These are phyloP conservation scores for Athetis lepigone DNA, from an alignment of 2,888 invertebrate species.

Conservation along the genomic window DNA sequence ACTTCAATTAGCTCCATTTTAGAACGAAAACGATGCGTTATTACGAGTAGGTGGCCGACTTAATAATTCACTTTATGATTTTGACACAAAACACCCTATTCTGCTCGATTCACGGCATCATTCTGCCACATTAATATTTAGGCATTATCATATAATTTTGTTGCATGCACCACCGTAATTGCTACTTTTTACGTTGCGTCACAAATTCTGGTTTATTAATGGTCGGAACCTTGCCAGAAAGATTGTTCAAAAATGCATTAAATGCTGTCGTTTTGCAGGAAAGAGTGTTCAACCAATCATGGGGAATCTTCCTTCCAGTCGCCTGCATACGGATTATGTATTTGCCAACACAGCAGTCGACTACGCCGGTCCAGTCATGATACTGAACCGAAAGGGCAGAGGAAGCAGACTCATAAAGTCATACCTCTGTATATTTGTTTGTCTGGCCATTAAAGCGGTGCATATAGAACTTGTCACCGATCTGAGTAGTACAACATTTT, in stretches of 20 bases:
- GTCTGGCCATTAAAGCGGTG: slow-evolving; percentile 12
- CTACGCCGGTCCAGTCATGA: too few relatives aligned
- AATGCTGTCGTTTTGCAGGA: too few relatives aligned
- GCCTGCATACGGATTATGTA: too few relatives aligned
- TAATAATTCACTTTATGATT: slow-evolving; percentile 12
- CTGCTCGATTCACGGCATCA: slow-evolving; percentile 19
- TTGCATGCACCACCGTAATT: slow-evolving; percentile 12
- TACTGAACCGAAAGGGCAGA: too few relatives aligned
- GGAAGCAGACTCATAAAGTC: too few relatives aligned
- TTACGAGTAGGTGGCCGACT: slow-evolving; percentile 9
- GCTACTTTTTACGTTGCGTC: slow-evolving; percentile 4
- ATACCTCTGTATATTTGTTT: slow-evolving; percentile 13
- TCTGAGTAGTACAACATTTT: slow-evolving; percentile 10
- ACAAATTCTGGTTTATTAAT: slow-evolving; percentile 12
- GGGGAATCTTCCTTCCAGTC: slow-evolving; percentile 15
- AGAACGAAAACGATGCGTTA: slow-evolving; percentile 7
- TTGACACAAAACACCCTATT: slow-evolving; percentile 13
- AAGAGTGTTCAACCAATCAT: not conserved
- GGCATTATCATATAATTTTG: slow-evolving; percentile 5
- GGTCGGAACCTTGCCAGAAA: slow-evolving; percentile 12
- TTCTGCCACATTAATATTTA: slow-evolving; percentile 7
- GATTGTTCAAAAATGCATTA: not conserved
- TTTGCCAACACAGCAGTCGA: too few relatives aligned
- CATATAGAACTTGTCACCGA: slow-evolving; percentile 19
- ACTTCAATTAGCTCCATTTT: slow-evolving; percentile 5